Evolutionary conservation across 2,113 vertebrate species (phyloP).

Genomic region (Sorex fumeus): DNA sequence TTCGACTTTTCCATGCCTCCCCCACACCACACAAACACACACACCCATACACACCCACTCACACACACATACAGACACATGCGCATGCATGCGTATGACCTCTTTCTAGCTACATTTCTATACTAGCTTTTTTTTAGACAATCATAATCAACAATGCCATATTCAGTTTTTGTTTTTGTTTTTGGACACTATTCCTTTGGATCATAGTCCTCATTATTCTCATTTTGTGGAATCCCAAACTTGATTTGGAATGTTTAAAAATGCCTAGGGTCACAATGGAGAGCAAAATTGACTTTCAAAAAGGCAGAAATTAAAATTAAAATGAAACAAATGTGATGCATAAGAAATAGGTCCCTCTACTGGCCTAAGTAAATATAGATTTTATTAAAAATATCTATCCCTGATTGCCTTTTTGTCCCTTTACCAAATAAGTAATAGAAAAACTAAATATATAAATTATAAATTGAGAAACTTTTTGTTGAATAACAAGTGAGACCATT

Average conservation of each 20-base stretch:
- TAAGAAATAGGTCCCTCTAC: constrained; percentile 68
- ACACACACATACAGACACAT: too few species aligned
- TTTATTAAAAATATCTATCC: constrained; percentile 7
- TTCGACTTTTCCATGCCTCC: not conserved
- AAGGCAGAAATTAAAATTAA: not conserved
- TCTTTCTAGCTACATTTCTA: not conserved
- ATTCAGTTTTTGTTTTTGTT: not conserved
- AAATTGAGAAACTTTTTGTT: not conserved
- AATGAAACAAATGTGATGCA: not conserved
- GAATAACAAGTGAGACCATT: not conserved
- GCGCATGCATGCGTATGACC: too few species aligned
- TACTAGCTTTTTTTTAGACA: not conserved
- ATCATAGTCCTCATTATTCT: not conserved
- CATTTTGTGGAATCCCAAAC: not conserved
- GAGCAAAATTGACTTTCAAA: constrained; percentile 15
- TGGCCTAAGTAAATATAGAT: constrained; percentile 46
- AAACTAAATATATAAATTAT: not conserved
- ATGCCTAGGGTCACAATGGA: not conserved
- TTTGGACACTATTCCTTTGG: not conserved
- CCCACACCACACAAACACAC: not conserved
- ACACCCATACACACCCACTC: too few species aligned
- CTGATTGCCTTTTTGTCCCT: not conserved
- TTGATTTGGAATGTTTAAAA: not conserved
- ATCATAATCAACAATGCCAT: not conserved
- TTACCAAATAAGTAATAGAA: not conserved